Evolutionary conservation across 30 jellyfish, hydroid and myxozoan genomes (phyloP), one percentile per base, ranked within the genome.

Genomic region (Cassiopea andromeda): DNA sequence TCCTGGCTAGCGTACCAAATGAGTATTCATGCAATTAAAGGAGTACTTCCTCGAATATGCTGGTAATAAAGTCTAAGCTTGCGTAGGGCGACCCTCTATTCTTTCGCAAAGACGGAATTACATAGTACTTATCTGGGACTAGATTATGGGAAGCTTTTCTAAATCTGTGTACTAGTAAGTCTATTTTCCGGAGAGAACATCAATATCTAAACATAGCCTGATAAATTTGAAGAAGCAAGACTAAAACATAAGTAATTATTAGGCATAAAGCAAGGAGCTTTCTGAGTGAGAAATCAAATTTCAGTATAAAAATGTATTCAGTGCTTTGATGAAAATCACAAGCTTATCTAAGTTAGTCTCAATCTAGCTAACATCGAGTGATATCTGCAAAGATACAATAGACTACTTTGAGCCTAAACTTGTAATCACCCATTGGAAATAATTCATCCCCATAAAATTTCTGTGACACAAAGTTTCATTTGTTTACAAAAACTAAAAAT

Each of bases 31-130:
- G 43, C 43, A 64, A 64, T 16, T 4, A 64, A 14, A 64, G 43
- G 15, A 64, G 15, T 9, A 27, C 73, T 64, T 13, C 27, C 73
- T 64, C 73, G 43, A 7, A 70, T 70, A 19, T 12, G 54, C 79
- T 38, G 27, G 79, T 70, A 70, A 14, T 70, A 70, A 43, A 70
- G 57, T 14, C 15, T 18, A 70, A 43, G 79, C 79, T 70, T 70
- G 1, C 49, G 3, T 16, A 38, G 27, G 79, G 27, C 50, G 79
- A 70, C 8, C 54, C 49, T 18, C 17, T 70, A 70, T 18, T 70
- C 46, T 70, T 12, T 70, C 79, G 6, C 27, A 43, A 70, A 70
- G 79, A 70, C 10, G 49, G 79, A 70, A 43, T 70, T 70, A 70
- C 79, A n/a, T 14, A 16, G 79, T 70, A 70, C 54, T 70, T 70